phyloP scores from a whole-genome alignment of 2,113 vertebrate genomes.

The Falcunculus frontatus region DNA sequence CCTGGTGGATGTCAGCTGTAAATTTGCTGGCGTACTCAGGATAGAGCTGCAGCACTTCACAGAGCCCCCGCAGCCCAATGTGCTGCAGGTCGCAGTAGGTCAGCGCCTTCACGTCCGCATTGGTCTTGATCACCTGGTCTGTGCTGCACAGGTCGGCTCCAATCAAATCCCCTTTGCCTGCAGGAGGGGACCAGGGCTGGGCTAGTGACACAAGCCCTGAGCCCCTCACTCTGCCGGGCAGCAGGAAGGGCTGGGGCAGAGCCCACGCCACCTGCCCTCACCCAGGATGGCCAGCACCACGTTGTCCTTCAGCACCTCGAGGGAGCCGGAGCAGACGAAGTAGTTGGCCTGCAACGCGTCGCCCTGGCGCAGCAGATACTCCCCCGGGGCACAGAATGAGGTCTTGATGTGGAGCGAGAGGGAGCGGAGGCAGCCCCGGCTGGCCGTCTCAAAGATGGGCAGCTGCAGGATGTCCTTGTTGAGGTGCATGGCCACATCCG shows the following conservation, averaged over 20 bases:
- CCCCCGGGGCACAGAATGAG: slow-evolving; percentile 92
- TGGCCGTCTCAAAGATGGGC: slow-evolving; percentile 86
- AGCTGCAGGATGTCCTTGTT: slow-evolving; percentile 97
- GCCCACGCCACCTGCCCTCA: slow-evolving; percentile 51
- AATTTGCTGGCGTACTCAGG: slow-evolving; percentile 89
- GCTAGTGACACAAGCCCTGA: background rate
- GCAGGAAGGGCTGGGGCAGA: background rate
- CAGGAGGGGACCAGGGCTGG: background rate
- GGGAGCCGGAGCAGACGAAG: slow-evolving; percentile 91
- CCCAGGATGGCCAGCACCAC: slow-evolving; percentile 93
- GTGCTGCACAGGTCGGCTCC: slow-evolving; percentile 85
- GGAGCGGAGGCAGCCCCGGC: slow-evolving; percentile 90
- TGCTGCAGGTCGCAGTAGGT: slow-evolving; percentile 96
- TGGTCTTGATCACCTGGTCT: slow-evolving; percentile 89
- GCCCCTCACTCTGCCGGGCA: background rate
- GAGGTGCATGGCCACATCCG: slow-evolving; percentile 93
- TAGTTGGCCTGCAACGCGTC: slow-evolving; percentile 92
- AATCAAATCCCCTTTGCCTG: slow-evolving; percentile 95
- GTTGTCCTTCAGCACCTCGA: slow-evolving; percentile 90
- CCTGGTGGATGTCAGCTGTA: slow-evolving; percentile 85
- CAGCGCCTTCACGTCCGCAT: slow-evolving; percentile 91
- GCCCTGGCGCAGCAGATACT: slow-evolving; percentile 90
- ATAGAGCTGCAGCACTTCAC: slow-evolving; percentile 89
- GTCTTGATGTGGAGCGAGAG: slow-evolving; percentile 95
- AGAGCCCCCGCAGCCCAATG: slow-evolving; percentile 84